phyloP scores from a whole-genome alignment of 2,113 vertebrate species.

The Sinocyclocheilus maitianheensis region DNA sequence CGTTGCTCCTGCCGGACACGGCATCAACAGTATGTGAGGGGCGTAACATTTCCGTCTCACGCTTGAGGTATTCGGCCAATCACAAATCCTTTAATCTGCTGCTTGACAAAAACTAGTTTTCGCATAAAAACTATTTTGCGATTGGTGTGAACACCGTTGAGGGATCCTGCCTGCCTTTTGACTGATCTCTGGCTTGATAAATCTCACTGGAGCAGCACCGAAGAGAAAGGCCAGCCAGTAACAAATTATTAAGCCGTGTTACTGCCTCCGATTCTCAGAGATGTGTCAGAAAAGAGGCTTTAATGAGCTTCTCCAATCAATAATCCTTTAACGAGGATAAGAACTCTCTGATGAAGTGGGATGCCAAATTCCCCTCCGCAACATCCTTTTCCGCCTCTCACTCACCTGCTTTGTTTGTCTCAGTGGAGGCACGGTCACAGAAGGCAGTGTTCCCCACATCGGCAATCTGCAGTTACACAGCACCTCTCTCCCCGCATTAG shows the following conservation, averaged over 20 bases:
- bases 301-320: conserved; percentile 66
- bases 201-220: conserved; percentile 46
- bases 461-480: conserved; percentile 45
- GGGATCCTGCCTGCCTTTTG: conserved; percentile 43
- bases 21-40: too few species aligned
- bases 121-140: not conserved
- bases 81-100: not conserved
- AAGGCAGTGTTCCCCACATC: conserved; percentile 30
- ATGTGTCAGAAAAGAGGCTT: conserved; percentile 59
- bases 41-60: too few species aligned
- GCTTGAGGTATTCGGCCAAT: too few species aligned
- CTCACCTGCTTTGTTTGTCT: conserved; percentile 55
- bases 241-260: conserved; percentile 59
- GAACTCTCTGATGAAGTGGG: conserved; percentile 63
- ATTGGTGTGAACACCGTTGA: conserved; percentile 31
- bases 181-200: conserved; percentile 55
- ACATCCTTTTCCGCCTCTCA: conserved; percentile 54
- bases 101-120: not conserved
- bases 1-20: too few species aligned
- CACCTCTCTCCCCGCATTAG: conserved; percentile 26
- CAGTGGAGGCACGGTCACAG: conserved; percentile 27
- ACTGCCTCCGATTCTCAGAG: conserved; percentile 55
- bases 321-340: conserved; percentile 62
- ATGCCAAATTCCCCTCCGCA: conserved; percentile 50
- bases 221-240: conserved; percentile 45